phyloP scores from a whole-genome alignment of 2,113 vertebrate genomes.

The Pseudorasbora parva region DNA sequence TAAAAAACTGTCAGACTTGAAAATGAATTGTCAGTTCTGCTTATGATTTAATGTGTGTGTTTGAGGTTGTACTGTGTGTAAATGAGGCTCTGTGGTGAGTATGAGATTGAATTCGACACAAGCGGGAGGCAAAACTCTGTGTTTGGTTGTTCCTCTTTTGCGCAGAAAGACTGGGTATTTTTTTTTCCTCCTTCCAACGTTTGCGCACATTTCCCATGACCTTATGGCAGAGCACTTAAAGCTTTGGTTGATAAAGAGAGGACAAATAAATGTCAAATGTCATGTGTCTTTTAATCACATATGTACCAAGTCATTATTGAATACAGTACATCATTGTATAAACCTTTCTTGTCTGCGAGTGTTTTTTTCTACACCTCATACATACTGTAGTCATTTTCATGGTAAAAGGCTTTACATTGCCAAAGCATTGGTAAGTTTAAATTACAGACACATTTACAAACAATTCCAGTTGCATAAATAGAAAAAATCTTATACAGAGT shows the following conservation, averaged over 20 bases:
- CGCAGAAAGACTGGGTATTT: neutral
- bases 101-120: neutral
- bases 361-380: slow-evolving; percentile 49
- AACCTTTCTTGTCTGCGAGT: slow-evolving; percentile 69
- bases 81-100: neutral
- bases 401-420: neutral
- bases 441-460: neutral
- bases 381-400: neutral
- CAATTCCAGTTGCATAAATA: neutral
- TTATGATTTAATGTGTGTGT: slow-evolving; percentile 21
- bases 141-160: slow-evolving; percentile 40
- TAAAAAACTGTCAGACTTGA: neutral
- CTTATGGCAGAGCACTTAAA: slow-evolving; percentile 59
- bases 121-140: slow-evolving; percentile 11
- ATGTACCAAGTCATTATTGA: slow-evolving; percentile 78
- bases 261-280: slow-evolving; percentile 71
- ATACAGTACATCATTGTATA: slow-evolving; percentile 81
- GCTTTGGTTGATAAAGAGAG: slow-evolving; percentile 69
- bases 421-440: neutral
- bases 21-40: neutral
- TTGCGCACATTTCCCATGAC: slow-evolving; percentile 42
- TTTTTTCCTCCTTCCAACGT: slow-evolving; percentile 16
- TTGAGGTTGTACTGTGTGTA: neutral
- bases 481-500: too few species aligned
- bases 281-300: slow-evolving; percentile 74